A percentile compares a stretch with the other conserved stretches of the same genome.
phyloP scores from a whole-genome alignment of 92 coral and sea anemone genomes.

The Virgularia gustaviana region DNA sequence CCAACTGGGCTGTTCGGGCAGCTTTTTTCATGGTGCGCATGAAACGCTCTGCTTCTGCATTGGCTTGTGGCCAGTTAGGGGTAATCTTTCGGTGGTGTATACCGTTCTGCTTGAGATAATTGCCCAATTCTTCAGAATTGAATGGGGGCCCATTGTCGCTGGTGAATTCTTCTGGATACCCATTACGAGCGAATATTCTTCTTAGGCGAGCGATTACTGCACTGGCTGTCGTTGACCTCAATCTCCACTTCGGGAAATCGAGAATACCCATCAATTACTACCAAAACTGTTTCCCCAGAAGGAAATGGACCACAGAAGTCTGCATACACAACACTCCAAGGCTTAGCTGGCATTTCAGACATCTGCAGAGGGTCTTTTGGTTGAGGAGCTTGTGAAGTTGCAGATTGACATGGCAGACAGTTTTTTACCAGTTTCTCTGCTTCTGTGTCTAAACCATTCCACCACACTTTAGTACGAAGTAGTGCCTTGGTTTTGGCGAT shows the following conservation, averaged over 20 bases:
- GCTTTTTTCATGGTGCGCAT: conserved; percentile 23
- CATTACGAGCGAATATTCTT: conserved; percentile 26
- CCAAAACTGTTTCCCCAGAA: conserved; percentile 19
- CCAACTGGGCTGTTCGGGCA: conserved; percentile 7
- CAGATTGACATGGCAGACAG: conserved; percentile 45
- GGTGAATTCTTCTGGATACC: conserved; percentile 27
- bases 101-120: conserved; percentile 22
- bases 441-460: conserved; percentile 33
- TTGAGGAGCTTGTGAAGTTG: conserved; percentile 9
- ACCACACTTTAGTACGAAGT: conserved; percentile 53
- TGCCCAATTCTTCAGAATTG: conserved; percentile 15
- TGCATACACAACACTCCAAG: conserved; percentile 21
- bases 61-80: conserved; percentile 31
- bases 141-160: conserved; percentile 44
- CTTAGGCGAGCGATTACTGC: conserved; percentile 28
- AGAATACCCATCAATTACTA: conserved; percentile 42
- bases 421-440: conserved; percentile 29
- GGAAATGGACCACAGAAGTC: conserved; percentile 44
- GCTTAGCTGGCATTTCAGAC: conserved; percentile 10
- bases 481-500: conserved; percentile 49
- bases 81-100: conserved; percentile 31
- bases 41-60: conserved; percentile 29
- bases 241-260: conserved; percentile 43
- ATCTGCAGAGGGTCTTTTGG: conserved; percentile 36
- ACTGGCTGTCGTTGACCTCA: conserved; percentile 26